Conservation (phyloP, 2,113 vertebrate species). For the Antechinus flavipes region DNA sequence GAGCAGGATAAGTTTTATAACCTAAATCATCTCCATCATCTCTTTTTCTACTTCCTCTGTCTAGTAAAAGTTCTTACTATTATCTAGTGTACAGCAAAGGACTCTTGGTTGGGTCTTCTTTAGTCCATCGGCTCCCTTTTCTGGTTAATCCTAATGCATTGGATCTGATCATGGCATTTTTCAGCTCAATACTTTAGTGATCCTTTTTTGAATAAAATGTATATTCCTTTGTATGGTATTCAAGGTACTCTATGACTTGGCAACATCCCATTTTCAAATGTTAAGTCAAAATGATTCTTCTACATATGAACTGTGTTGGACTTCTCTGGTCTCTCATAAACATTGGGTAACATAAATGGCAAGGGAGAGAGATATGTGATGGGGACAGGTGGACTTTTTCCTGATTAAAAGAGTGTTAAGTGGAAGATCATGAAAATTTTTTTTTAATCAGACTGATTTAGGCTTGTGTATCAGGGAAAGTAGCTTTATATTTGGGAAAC, state of each 20-base stretch:
- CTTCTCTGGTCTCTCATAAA: background rate
- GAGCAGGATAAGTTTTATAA: background rate
- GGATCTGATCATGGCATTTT: background rate
- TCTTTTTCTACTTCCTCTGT: background rate
- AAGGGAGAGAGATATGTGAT: background rate
- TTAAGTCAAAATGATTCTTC: background rate
- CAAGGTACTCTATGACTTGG: background rate
- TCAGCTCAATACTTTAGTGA: background rate
- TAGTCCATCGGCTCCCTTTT: background rate
- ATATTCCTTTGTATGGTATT: background rate
- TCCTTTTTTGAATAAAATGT: background rate
- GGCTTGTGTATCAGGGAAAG: background rate
- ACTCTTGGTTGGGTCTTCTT: background rate
- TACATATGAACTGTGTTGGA: background rate
- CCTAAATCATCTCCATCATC: background rate
- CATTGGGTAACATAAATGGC: background rate
- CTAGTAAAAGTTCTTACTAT: background rate
- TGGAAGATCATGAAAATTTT: background rate
- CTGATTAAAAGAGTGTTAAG: background rate
- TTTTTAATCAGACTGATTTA: background rate
- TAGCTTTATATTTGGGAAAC: background rate
- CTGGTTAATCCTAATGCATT: background rate
- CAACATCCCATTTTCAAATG: background rate
- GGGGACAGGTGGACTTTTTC: background rate
- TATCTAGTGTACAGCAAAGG: background rate